Evolutionary conservation across 1,140 invertebrate genomes (phyloP), one percentile per base, ranked within the genome.

Genomic region (Drosophila dunni): DNA sequence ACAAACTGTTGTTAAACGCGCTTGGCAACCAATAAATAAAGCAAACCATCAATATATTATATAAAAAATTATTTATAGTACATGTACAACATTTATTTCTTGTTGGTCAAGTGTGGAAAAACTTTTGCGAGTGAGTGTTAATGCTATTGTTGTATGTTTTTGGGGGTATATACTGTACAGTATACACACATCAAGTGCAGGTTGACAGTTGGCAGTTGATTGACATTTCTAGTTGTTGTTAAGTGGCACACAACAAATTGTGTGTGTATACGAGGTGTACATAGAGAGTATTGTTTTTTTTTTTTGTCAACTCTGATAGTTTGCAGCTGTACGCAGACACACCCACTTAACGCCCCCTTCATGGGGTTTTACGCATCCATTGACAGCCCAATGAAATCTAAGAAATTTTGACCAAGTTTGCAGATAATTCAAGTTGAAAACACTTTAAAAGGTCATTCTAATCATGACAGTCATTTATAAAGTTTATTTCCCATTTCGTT

Each of bases 171-270:
- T 29, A 29, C 24, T 29, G 24, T 29, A 29, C 24, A 29, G 24
- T 29, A 29, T 29, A 29, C 24, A 29, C 67, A 66, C 70, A 69
- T 83, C 76, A 67, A 83, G 80, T 79, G 74, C 77, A 77, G 64
- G 80, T 63, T 69, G 81, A 80, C 81, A 79, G 82, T 66, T 66
- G 82, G 74, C 79, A 79, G 72, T 60, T 88, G 83, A 88, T 88
- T 88, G 83, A 78, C 83, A 88, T 83, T 83, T 88, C 81, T 79
- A 88, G 83, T 88, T 88, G 79, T 74, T 75, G 65, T 74, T 81
- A 85, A 86, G 84, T 86, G 83, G 83, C 84, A 88, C 83, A 68
- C 24, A 29, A 29, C 24, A 29, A 29, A 54, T 17, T 62, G 54
- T 38, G 33, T 54, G 17, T 34, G 53, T 34, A 56, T 34, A 29